Conservation (phyloP, 2,797 vertebrate species). For the Acrocephalus scirpaceus region DNA sequence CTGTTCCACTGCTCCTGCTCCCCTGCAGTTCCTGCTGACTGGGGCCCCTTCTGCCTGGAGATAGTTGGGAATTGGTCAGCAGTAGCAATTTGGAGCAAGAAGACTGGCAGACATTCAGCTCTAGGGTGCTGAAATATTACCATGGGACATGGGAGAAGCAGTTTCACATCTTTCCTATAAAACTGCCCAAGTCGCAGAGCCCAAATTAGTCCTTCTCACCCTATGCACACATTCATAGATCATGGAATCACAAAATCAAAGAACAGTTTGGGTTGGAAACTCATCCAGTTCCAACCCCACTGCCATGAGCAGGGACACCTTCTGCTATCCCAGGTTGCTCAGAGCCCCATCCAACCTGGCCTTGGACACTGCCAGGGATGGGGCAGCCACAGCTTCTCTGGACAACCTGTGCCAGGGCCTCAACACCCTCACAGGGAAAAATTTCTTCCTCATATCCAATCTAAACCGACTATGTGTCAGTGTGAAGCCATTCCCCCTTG, state of each 20-base stretch:
- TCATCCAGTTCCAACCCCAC: background rate
- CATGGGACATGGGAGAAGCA: background rate
- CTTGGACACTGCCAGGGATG: background rate
- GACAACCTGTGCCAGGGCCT: rapidly evolving
- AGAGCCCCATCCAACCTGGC: rapidly evolving
- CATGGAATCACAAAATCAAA: background rate
- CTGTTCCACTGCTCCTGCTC: rapidly evolving
- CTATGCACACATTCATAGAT: background rate
- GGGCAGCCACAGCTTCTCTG: background rate
- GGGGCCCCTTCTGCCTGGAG: background rate
- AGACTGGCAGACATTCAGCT: background rate
- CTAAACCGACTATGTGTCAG: rapidly evolving
- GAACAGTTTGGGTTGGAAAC: background rate
- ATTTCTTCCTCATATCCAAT: rapidly evolving
- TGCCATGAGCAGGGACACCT: background rate
- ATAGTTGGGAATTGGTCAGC: background rate
- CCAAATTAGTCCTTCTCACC: background rate
- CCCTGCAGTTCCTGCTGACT: background rate
- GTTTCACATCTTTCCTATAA: background rate
- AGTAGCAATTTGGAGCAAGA: background rate
- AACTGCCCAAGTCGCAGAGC: background rate
- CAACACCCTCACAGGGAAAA: rapidly evolving
- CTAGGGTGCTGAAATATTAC: background rate
- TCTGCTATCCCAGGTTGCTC: background rate
- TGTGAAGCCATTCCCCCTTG: background rate